These are phyloP conservation scores for Catharus ustulatus DNA, from an alignment of 2,797 vertebrate species.

Conservation along the genomic window DNA sequence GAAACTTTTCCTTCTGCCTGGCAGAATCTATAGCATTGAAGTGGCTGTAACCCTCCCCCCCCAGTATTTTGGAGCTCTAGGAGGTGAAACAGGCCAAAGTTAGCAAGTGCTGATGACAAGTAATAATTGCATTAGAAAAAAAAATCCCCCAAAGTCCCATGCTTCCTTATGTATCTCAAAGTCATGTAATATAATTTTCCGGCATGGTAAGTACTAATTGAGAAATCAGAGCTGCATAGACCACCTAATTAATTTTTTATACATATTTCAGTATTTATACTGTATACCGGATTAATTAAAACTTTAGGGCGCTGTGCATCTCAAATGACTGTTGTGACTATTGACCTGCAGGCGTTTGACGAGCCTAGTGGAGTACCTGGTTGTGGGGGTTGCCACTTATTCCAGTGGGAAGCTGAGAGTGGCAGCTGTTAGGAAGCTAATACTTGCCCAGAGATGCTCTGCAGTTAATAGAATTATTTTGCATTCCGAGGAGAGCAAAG, in stretches of 20 bases:
- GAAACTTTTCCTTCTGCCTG: not conserved
- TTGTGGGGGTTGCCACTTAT: conserved; percentile 35
- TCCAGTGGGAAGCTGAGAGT: conserved; percentile 53
- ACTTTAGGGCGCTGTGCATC: conserved; percentile 66
- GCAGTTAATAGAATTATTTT: conserved; percentile 40
- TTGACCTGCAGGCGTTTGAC: conserved; percentile 63
- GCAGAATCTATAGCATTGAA: not conserved
- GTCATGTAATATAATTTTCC: conserved; percentile 71
- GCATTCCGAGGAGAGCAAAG: not conserved
- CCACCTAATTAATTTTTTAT: conserved; percentile 75
- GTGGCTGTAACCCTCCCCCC: not conserved
- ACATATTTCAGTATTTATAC: conserved; percentile 70
- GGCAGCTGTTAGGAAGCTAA: conserved; percentile 61
- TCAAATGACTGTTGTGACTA: conserved; percentile 69
- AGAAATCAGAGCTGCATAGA: conserved; percentile 73
- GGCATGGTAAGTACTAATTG: conserved; percentile 71
- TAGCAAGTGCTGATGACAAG: conserved; percentile 63
- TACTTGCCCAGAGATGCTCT: conserved; percentile 30
- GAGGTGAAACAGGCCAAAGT: conserved; percentile 34
- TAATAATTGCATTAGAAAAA: conserved; percentile 60
- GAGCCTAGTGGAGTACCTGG: conserved; percentile 38
- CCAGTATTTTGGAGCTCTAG: not conserved
- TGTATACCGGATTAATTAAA: conserved; percentile 70
- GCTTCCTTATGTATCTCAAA: conserved; percentile 67
- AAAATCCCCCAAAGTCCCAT: conserved; percentile 54